Conservation (phyloP, 2,888 invertebrate genomes). For the Drosophila formosana region DNA sequence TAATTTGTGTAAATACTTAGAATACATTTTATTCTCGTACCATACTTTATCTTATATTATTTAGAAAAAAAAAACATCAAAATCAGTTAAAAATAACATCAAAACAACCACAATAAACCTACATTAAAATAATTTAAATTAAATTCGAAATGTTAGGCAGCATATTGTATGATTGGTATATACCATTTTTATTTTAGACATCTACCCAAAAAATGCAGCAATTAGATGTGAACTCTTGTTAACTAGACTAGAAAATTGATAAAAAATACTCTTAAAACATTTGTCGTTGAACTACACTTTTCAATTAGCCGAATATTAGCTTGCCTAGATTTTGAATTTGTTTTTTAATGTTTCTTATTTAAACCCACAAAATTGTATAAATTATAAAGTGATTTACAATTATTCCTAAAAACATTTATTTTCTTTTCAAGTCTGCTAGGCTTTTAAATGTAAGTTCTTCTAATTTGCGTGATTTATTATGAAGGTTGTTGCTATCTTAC, state of each 20-base stretch:
- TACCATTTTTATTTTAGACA: constrained; percentile 22
- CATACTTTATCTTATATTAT: constrained; percentile 26
- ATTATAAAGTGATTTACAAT: not conserved
- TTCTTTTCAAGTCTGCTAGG: not conserved
- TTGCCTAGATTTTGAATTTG: constrained; percentile 11
- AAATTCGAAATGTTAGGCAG: constrained; percentile 24
- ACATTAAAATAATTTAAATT: not conserved
- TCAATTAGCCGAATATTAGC: constrained; percentile 26
- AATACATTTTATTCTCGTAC: constrained; percentile 41
- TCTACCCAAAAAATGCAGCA: constrained; percentile 20
- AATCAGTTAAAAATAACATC: constrained; percentile 23
- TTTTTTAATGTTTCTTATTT: constrained; percentile 5
- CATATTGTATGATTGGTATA: constrained; percentile 26
- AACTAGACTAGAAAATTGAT: constrained; percentile 13
- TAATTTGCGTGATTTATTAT: too few relatives aligned
- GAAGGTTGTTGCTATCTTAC: too few relatives aligned
- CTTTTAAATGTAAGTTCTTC: too few relatives aligned
- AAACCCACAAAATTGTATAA: not conserved
- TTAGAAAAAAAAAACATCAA: constrained; percentile 24
- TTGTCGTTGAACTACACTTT: constrained; percentile 9
- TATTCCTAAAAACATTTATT: constrained; percentile 1
- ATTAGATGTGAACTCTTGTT: constrained; percentile 10
- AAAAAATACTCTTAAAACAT: constrained; percentile 1
- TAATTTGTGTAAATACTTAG: constrained; percentile 72
- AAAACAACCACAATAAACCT: constrained; percentile 8